These are phyloP conservation scores for Lacerta agilis DNA, from an alignment of 2,797 vertebrate species.

Conservation along the genomic window DNA sequence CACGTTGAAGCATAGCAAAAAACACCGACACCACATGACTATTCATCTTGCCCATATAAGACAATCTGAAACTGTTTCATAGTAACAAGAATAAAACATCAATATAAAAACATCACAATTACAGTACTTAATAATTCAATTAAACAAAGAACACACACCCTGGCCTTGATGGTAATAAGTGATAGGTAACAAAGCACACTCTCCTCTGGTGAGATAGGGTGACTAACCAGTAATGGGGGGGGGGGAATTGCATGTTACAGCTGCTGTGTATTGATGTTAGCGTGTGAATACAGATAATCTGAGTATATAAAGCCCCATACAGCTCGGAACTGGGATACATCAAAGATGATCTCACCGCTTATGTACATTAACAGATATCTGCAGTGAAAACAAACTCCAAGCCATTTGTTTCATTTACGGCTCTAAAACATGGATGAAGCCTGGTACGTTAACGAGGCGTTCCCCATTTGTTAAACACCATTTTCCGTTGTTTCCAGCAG, in stretches of 20 bases:
- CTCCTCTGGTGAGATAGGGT: background rate
- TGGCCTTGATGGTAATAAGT: background rate
- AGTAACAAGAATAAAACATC: background rate
- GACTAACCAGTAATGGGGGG: no score
- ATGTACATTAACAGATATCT: background rate
- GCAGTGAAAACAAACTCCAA: accelerated
- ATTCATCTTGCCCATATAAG: background rate
- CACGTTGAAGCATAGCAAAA: background rate
- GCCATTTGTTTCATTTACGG: background rate
- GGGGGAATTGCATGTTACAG: no score
- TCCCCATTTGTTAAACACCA: background rate
- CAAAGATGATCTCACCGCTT: no score
- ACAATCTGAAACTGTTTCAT: background rate
- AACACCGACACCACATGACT: background rate
- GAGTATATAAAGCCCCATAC: no score
- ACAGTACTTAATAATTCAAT: background rate
- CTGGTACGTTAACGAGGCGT: background rate
- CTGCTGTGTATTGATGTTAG: background rate
- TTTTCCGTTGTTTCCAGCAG: conserved; percentile 16
- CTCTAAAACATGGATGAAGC: accelerated
- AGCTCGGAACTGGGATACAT: no score
- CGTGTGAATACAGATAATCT: no score
- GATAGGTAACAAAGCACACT: background rate
- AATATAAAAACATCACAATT: background rate
- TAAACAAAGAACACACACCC: background rate